phyloP scores from a whole-genome alignment of 2,888 invertebrate species.

The Sphaerophoria rueppellii region DNA sequence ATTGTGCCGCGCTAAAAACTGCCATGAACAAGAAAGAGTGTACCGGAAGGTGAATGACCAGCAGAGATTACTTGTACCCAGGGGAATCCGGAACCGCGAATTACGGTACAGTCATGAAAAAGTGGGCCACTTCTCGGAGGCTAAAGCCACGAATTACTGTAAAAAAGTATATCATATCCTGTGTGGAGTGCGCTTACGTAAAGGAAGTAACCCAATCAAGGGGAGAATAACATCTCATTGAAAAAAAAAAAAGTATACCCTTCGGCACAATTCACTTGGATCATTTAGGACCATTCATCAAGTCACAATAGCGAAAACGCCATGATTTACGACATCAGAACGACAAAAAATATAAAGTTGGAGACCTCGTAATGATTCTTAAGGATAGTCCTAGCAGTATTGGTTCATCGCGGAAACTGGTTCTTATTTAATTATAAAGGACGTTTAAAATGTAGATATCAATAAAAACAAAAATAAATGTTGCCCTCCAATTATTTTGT shows the following conservation, averaged over 20 bases:
- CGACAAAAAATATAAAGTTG: no score
- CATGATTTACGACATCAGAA: no score
- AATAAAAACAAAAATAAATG: not conserved
- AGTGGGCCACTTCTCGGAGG: slow-evolving; percentile 29
- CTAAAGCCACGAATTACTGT: slow-evolving; percentile 33
- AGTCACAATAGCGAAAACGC: no score
- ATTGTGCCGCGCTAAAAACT: slow-evolving; percentile 16
- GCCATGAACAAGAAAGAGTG: slow-evolving; percentile 27
- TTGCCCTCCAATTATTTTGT: no score
- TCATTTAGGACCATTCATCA: slow-evolving; percentile 24
- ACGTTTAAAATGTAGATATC: no score
- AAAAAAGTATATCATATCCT: slow-evolving; percentile 31
- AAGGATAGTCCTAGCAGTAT: no score
- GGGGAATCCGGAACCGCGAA: slow-evolving; percentile 20
- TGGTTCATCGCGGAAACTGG: no score
- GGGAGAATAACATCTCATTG: slow-evolving; percentile 19
- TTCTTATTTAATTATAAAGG: no score
- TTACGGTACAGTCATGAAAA: slow-evolving; percentile 22
- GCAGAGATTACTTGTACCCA: slow-evolving; percentile 13
- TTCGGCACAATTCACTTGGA: not conserved
- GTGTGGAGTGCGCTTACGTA: slow-evolving; percentile 27
- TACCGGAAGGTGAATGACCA: slow-evolving; percentile 12
- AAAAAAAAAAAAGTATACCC: slow-evolving; percentile 15
- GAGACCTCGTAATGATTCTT: no score
- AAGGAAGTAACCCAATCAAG: slow-evolving; percentile 9